Evolutionary conservation across 2,888 invertebrate species (phyloP).

Genomic region (Sesia bembeciformis): DNA sequence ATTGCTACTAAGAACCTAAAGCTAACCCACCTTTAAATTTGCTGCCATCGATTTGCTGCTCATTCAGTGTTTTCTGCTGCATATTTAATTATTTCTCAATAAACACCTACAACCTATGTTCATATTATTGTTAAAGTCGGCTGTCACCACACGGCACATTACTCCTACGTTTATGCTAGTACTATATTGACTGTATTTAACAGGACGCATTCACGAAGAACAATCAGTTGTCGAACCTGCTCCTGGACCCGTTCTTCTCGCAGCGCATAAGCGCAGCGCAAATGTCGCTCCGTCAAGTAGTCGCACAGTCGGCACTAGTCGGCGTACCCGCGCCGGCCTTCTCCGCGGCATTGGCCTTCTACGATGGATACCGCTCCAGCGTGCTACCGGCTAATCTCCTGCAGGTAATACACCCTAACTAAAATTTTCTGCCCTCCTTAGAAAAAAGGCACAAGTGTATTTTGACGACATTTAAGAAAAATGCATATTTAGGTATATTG

Average conservation of each 20-base stretch:
- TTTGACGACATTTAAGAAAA: not conserved
- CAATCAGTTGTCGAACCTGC: constrained; percentile 87
- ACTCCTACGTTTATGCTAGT: too few relatives aligned
- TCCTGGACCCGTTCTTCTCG: constrained; percentile 95
- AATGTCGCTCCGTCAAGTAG: constrained; percentile 88
- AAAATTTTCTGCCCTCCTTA: not conserved
- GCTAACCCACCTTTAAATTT: too few relatives aligned
- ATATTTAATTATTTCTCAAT: too few relatives aligned
- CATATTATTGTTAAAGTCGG: too few relatives aligned
- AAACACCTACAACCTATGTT: too few relatives aligned
- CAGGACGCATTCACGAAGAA: constrained; percentile 93
- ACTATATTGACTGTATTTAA: not conserved
- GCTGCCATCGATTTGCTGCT: too few relatives aligned
- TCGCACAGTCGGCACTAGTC: constrained; percentile 78
- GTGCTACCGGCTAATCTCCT: constrained; percentile 95
- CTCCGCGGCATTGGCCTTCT: constrained; percentile 95
- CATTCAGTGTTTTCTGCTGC: too few relatives aligned
- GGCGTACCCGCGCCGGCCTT: constrained; percentile 97
- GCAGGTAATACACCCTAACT: constrained; percentile 74
- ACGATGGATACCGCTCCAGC: constrained; percentile 93
- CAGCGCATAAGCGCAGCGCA: constrained; percentile 87
- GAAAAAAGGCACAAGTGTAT: too few relatives aligned
- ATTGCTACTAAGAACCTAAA: too few relatives aligned
- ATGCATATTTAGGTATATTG: not conserved
- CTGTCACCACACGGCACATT: too few relatives aligned